A percentile compares a stretch with the other conserved stretches of the same genome.
phyloP scores from a whole-genome alignment of 2,888 invertebrate genomes.

The Atrina japonica region DNA sequence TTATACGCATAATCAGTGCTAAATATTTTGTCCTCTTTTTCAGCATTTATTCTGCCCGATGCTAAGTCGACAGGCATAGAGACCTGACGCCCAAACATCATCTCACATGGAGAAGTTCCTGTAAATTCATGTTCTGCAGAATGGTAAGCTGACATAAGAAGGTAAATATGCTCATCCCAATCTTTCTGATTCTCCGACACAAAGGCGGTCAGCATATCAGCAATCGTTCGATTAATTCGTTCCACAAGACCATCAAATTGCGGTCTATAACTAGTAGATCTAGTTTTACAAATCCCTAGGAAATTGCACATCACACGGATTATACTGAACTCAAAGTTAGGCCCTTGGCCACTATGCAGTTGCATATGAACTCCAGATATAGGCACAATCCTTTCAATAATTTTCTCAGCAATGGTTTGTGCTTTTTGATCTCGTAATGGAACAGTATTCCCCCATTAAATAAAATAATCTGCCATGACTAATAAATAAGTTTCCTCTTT shows the following conservation, averaged over 20 bases:
- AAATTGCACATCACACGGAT: constrained; percentile 32
- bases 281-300: constrained; percentile 27
- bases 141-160: constrained; percentile 40
- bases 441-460: constrained; percentile 30
- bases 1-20: constrained; percentile 15
- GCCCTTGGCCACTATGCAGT: constrained; percentile 38
- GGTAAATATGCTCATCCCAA: constrained; percentile 39
- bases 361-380: constrained; percentile 30
- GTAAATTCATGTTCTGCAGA: constrained; percentile 42
- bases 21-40: constrained; percentile 3
- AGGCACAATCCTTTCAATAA: constrained; percentile 26
- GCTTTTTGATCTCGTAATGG: constrained; percentile 37
- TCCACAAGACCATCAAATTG: constrained; percentile 47
- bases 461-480: constrained; percentile 40
- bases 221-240: constrained; percentile 33
- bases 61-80: constrained; percentile 38
- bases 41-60: constrained; percentile 20
- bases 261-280: constrained; percentile 38
- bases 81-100: constrained; percentile 47
- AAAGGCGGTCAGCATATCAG: constrained; percentile 39
- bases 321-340: constrained; percentile 37
- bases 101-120: constrained; percentile 22
- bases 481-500: constrained; percentile 32
- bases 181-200: constrained; percentile 37
- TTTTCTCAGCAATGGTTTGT: constrained; percentile 23